Conservation (phyloP, 2,113 vertebrate genomes). For the Heterotis niloticus region DNA sequence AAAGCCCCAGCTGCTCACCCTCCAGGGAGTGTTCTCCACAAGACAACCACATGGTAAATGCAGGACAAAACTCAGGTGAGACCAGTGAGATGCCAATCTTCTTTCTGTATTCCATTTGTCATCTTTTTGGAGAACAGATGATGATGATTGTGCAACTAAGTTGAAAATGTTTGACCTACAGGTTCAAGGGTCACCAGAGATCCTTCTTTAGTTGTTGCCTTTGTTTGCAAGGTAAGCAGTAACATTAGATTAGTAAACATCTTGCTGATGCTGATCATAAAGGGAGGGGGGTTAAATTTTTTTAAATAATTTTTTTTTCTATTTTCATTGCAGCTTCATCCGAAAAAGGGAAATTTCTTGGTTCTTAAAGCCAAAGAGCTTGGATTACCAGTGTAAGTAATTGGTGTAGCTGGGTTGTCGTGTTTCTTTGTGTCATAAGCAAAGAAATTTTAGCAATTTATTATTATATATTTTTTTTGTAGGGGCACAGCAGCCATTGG, state of each 20-base stretch:
- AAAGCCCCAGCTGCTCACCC: constrained; percentile 10
- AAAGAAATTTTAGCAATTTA: not conserved
- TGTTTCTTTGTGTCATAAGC: not conserved
- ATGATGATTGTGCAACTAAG: not conserved
- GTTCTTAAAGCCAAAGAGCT: constrained; percentile 78
- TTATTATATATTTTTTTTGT: constrained; percentile 24
- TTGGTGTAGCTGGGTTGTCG: not conserved
- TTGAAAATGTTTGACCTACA: constrained; percentile 8
- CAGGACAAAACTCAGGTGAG: constrained; percentile 34
- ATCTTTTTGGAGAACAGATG: too few relatives aligned
- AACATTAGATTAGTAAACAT: not conserved
- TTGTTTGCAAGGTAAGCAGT: constrained; percentile 81
- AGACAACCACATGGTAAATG: constrained; percentile 6
- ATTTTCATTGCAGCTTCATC: constrained; percentile 54
- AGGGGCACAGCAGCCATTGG: constrained; percentile 87
- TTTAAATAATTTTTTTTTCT: not conserved
- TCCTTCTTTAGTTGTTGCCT: constrained; percentile 76
- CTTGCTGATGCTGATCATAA: not conserved
- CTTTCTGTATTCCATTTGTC: not conserved
- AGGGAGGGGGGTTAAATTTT: not conserved
- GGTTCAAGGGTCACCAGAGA: constrained; percentile 47
- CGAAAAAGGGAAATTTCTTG: constrained; percentile 85
- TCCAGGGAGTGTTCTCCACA: constrained; percentile 28
- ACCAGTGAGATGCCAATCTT: not conserved
- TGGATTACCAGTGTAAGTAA: constrained; percentile 87